Evolutionary conservation across 2,888 invertebrate species (phyloP).

Genomic region (Lasius fuliginosus): DNA sequence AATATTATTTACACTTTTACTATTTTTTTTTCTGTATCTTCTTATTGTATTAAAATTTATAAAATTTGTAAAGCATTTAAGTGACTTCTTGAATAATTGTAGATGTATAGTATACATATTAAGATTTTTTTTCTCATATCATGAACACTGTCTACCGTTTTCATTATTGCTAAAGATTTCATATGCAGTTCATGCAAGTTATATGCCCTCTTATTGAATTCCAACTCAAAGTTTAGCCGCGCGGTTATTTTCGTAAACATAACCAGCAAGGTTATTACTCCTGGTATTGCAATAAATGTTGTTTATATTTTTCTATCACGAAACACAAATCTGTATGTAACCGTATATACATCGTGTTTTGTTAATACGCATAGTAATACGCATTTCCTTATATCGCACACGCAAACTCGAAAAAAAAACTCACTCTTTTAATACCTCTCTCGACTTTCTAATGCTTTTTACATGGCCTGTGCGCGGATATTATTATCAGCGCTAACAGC

Average conservation of each 20-base stretch:
- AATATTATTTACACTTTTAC: background rate
- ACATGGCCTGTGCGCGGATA: conserved; percentile 57
- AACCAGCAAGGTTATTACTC: conserved; percentile 14
- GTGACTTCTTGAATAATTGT: background rate
- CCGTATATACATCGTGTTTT: background rate
- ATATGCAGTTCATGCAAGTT: too few relatives aligned
- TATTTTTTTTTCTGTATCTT: background rate
- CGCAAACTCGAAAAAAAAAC: conserved; percentile 51
- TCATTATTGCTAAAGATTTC: conserved; percentile 6
- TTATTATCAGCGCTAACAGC: conserved; percentile 73
- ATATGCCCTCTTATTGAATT: background rate
- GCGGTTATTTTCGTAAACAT: conserved; percentile 5
- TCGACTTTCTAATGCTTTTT: conserved; percentile 70
- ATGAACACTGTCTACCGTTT: background rate
- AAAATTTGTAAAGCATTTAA: background rate
- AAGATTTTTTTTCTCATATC: background rate
- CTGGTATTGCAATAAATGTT: conserved; percentile 19
- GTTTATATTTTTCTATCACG: conserved; percentile 28
- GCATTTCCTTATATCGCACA: conserved; percentile 24
- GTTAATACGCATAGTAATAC: conserved; percentile 11
- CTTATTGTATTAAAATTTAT: background rate
- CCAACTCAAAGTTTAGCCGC: background rate
- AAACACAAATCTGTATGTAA: background rate
- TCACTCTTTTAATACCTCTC: conserved; percentile 59
- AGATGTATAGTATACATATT: background rate